A percentile compares a stretch with the other conserved stretches of the same genome.
Conservation (phyloP, 64 coral and sea anemone genomes). For the Acropora tenuis region DNA sequence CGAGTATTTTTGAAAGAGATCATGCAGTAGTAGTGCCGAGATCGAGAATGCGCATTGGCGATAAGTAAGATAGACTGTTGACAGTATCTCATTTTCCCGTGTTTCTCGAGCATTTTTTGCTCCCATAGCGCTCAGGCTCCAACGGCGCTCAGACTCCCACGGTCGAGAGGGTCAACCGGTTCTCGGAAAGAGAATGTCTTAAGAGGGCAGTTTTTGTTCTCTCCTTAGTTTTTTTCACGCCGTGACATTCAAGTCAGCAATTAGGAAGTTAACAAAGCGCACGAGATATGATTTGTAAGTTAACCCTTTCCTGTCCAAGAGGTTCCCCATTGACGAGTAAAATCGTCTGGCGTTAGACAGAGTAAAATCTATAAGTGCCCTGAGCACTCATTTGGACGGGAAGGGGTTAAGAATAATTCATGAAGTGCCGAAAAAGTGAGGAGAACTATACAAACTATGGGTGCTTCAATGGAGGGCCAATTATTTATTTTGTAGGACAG, state of each 20-base stretch:
- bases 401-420: neutral
- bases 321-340: no score
- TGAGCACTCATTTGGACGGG: no score
- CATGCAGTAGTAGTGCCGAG: neutral
- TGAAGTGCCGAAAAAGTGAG: neutral
- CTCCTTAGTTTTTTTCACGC: neutral
- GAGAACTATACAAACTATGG: neutral
- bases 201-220: neutral
- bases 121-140: no score
- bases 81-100: neutral
- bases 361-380: no score
- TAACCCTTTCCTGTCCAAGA: no score
- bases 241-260: neutral
- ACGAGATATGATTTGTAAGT: neutral
- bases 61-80: neutral
- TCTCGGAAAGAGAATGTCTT: no score
- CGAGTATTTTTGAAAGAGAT: neutral
- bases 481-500: neutral
- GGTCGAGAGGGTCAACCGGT: no score
- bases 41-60: neutral
- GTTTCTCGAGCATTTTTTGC: neutral
- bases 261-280: neutral
- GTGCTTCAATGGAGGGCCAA: neutral
- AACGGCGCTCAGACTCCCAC: no score
- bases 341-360: no score